Evolutionary conservation across 2,888 invertebrate genomes (phyloP), one percentile per base, ranked within the genome.

Genomic region (Hemistola chrysoprasaria): DNA sequence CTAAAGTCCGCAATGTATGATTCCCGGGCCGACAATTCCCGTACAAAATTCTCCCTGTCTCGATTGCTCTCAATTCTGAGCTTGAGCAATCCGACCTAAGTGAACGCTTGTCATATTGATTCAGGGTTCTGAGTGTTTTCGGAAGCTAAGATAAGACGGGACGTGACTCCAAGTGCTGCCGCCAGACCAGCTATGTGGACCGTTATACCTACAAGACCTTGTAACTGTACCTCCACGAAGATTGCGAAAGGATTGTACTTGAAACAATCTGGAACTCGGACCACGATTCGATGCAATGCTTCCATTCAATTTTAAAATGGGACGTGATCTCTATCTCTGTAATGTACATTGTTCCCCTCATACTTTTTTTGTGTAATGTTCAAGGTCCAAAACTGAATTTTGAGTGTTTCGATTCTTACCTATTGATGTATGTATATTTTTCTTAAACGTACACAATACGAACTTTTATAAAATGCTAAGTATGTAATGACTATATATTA

Each of bases 71-170:
- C 67, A 63, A 69, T 68, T 62, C 61, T 45, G 59, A 59, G 62
- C 59, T 68, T 62, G 65, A 67, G 66, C 75, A 79, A 83, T 82
- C 78, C 69, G 64, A 67, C 73, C 70, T 70, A 65, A 76, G 76
- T 69, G 74, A 71, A 69, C 65, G 70, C 71, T 74, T 71, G 71
- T 77, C 73, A 79, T 81, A 82, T 84, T 81, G 79, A 80, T 75
- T 78, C 73, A 79, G 69, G 66, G 66, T 62, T 60, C 61, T 59
- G 70, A 78, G 78, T 82, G 82, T 83, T 80, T 78, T 79, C 71
- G 69, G 70, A 71, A 71, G 70, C 64, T 65, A 61, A 71, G 82
- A 83, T 84, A 82, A 78, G 74, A 55, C 53, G 66, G 51, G 68
- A 83, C 83, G 85, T 84, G 83, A 73, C 82, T 72, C 47, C 50